Evolutionary conservation across 2,888 invertebrate genomes (phyloP).

Genomic region (Drosophila limbata): DNA sequence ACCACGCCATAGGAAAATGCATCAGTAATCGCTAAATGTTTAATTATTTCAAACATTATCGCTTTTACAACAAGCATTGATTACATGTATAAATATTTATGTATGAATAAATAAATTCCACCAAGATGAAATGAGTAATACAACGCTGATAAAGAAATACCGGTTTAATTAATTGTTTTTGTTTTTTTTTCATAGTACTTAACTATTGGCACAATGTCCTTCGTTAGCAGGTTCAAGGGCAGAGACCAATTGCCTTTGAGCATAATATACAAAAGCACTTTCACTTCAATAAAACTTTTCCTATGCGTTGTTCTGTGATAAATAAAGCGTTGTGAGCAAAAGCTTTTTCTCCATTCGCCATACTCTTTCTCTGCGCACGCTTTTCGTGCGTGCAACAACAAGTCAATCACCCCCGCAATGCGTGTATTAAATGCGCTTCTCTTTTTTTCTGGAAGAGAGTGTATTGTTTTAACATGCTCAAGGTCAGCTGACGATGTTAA

Average conservation of each 20-base stretch:
- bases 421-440: constrained; percentile 15
- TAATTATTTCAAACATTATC: constrained; percentile 52
- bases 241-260: constrained; percentile 33
- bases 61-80: constrained; percentile 7
- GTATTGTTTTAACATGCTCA: constrained; percentile 33
- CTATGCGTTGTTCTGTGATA: constrained; percentile 9
- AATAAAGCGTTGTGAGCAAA: constrained; percentile 40
- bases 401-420: constrained; percentile 43
- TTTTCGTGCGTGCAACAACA: constrained; percentile 41
- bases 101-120: constrained; percentile 25
- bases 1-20: constrained; percentile 63
- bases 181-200: no score
- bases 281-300: constrained; percentile 41
- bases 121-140: constrained; percentile 28
- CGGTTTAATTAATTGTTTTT: constrained; percentile 8
- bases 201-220: constrained; percentile 50
- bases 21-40: constrained; percentile 51
- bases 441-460: constrained; percentile 1
- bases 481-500: constrained; percentile 37
- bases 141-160: constrained; percentile 19
- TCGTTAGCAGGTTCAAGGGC: constrained; percentile 58
- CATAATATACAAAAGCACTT: constrained; percentile 33
- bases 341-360: constrained; percentile 38
- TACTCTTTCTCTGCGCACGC: constrained; percentile 29
- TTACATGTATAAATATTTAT: constrained; percentile 7